Base-by-base conservation (phyloP, 35 echinoderm and acorn worm species). In the Holothuria glaberrima region DNA sequence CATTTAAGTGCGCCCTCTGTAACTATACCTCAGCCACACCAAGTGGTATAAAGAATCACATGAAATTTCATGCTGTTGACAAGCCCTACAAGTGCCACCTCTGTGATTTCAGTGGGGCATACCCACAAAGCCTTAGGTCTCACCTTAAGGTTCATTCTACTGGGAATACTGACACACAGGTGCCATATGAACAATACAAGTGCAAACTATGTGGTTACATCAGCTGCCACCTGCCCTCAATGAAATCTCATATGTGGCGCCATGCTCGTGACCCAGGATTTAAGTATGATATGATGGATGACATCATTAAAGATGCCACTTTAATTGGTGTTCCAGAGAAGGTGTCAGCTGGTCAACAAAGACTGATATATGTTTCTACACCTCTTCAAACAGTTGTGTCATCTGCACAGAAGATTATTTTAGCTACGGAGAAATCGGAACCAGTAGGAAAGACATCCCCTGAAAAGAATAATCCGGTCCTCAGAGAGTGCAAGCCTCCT, bases 201-300 rank as follows among this genome's bases (percentile, higher is more conserved):
- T 99, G 97, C 62, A 95, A 99, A 29, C 63, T 99, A 18, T 99
- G 97, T 81, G 82, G 88, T 45, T 95, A 99, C 85, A 93, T 88
- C 20, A 92, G 97, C 60, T 90, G 90, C 44, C 94, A 95, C 69
- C 67, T 99, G 6, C 97, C 97, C n/a, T 99, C 97, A 0, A 91
- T 99, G 88, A 99, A 99, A 64, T 95, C 97, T 17, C 97, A 99
- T 69, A 99, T 99, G 97, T 99, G 97, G 97, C 88, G 89, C 25
- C 97, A 99, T 57, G 91, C 97, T 18, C 92, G 91, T 68, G 91
- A 99, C 45, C 97, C 97, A 28, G 75, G 88, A 28, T 99, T 93
- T 79, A 90, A 93, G 34, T 99, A 99, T 48, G 89, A 99, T 58
- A 75, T 38, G 44, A 45, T 91, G 16, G 89, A 94, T 48, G 84